Conservation (phyloP, 2,113 vertebrate species). For the Sturnira hondurensis region DNA sequence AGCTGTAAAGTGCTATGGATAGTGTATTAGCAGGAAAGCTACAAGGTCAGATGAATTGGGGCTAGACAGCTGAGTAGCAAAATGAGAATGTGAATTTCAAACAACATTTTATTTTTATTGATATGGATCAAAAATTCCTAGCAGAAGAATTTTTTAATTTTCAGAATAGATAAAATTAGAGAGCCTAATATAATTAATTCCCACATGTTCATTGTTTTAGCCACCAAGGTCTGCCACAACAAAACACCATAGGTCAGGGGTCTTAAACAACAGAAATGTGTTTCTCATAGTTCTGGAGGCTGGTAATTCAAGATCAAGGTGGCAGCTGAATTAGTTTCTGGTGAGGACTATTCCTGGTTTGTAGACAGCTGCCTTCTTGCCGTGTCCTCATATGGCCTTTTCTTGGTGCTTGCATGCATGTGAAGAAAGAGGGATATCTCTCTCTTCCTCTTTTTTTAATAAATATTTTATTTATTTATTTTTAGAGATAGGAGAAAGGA, state of each 20-base stretch:
- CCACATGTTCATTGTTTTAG: not conserved
- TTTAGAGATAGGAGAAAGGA: too few relatives aligned
- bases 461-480: too few relatives aligned
- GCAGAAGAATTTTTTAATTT: not conserved
- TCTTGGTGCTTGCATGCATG: not conserved
- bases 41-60: not conserved
- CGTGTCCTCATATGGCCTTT: not conserved
- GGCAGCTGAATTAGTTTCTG: not conserved
- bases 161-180: not conserved
- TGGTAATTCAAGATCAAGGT: not conserved
- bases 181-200: not conserved
- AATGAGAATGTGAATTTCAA: not conserved
- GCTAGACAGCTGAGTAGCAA: not conserved
- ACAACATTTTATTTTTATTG: not conserved
- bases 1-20: not conserved
- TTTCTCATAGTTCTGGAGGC: not conserved
- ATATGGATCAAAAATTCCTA: conserved; percentile 5
- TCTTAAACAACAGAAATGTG: not conserved
- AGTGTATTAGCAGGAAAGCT: not conserved
- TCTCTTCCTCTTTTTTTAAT: too few relatives aligned
- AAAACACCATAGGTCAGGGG: not conserved
- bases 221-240: not conserved
- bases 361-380: not conserved
- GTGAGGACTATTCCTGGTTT: not conserved
- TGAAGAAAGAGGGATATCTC: not conserved